Evolutionary conservation across 2,113 vertebrate species (phyloP).

Genomic region (Phrynosoma blainvillii): DNA sequence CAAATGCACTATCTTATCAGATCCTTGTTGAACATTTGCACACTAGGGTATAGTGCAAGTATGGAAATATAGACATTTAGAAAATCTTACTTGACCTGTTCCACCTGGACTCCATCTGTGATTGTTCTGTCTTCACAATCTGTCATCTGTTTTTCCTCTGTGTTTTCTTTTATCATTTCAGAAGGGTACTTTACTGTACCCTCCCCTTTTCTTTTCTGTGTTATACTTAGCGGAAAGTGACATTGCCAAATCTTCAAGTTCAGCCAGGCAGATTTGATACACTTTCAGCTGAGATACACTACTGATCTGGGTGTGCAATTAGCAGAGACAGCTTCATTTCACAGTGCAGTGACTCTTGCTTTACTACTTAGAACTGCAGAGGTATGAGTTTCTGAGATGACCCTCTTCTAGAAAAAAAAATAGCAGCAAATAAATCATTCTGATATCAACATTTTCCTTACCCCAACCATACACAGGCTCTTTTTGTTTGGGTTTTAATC

Average conservation of each 20-base stretch:
- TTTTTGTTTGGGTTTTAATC: conserved; percentile 34
- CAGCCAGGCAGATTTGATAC: conserved; percentile 80
- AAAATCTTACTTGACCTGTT: conserved; percentile 73
- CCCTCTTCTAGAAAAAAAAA: conserved; percentile 48
- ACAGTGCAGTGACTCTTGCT: conserved; percentile 55
- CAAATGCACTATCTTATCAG: conserved; percentile 71
- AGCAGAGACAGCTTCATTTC: conserved; percentile 73
- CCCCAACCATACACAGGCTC: conserved; percentile 23
- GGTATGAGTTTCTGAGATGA: conserved; percentile 49
- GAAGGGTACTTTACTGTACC: conserved; percentile 74
- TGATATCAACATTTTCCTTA: conserved; percentile 42
- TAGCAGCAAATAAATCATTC: conserved; percentile 46
- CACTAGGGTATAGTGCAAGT: conserved; percentile 69
- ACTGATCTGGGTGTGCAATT: conserved; percentile 70
- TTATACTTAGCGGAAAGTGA: conserved; percentile 62
- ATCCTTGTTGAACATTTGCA: conserved; percentile 69
- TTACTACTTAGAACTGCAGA: conserved; percentile 55
- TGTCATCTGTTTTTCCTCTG: conserved; percentile 78
- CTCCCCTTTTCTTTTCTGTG: conserved; percentile 48
- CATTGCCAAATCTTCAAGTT: conserved; percentile 74
- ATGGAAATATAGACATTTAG: conserved; percentile 80
- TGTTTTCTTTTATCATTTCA: conserved; percentile 81
- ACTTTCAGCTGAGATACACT: conserved; percentile 70
- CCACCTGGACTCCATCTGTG: conserved; percentile 82
- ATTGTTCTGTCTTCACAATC: conserved; percentile 71